A percentile compares a stretch with the other conserved stretches of the same genome.
Evolutionary conservation across 2,797 vertebrate genomes (phyloP).

Genomic region (Staurois parvus): DNA sequence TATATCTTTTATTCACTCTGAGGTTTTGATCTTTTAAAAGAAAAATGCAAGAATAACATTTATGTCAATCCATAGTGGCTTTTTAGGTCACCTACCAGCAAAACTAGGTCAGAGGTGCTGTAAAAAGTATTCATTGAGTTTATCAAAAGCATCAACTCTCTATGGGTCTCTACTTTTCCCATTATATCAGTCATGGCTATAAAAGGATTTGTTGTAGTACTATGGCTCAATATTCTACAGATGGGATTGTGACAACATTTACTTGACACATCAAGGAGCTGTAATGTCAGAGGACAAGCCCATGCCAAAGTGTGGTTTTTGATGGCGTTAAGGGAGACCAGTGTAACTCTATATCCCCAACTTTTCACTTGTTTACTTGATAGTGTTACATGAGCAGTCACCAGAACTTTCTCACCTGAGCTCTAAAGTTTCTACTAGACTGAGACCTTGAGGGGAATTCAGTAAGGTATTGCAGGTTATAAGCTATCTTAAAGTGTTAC

Average conservation of each 20-base stretch:
- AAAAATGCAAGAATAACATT: conserved; percentile 33
- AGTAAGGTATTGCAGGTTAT: too few species aligned
- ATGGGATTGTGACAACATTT: neutral
- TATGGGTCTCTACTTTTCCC: conserved; percentile 15
- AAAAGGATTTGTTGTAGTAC: neutral
- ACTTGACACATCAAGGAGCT: neutral
- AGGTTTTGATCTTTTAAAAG: conserved; percentile 10
- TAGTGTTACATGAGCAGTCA: too few species aligned
- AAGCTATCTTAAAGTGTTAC: too few species aligned
- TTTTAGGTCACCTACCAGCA: conserved; percentile 46
- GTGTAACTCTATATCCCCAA: neutral
- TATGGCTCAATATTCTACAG: neutral
- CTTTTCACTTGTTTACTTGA: too few species aligned
- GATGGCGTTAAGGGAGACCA: too few species aligned
- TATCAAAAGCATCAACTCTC: conserved; percentile 42
- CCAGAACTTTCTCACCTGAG: too few species aligned
- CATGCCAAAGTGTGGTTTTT: neutral
- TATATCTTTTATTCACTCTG: neutral
- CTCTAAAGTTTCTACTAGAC: too few species aligned
- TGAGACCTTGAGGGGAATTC: too few species aligned
- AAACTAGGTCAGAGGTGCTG: conserved; percentile 43
- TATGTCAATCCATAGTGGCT: conserved; percentile 23
- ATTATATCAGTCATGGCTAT: neutral
- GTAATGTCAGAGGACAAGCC: neutral
- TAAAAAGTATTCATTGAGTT: conserved; percentile 50